These are phyloP conservation scores for Steatornis caripensis DNA, from an alignment of 2,113 vertebrate species.

Conservation along the genomic window DNA sequence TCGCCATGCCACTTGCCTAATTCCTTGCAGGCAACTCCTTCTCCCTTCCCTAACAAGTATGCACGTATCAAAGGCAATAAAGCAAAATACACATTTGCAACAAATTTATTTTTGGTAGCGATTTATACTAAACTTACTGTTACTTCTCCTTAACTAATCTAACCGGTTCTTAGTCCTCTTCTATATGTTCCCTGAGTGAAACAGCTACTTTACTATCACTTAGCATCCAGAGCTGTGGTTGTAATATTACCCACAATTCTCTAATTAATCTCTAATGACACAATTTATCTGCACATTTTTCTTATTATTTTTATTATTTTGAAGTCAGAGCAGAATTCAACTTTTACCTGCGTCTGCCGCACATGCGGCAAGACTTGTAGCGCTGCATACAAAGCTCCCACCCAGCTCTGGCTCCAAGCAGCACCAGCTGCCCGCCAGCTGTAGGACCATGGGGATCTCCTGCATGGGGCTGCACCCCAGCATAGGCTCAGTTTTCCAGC, in stretches of 20 bases:
- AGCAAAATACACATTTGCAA: slow-evolving; percentile 53
- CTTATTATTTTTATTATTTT: slow-evolving; percentile 12
- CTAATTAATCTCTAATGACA: slow-evolving; percentile 51
- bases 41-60: neutral
- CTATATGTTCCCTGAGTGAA: neutral
- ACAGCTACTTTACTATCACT: slow-evolving; percentile 35
- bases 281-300: neutral
- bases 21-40: neutral
- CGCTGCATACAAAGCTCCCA: rapidly evolving
- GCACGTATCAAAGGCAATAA: slow-evolving; percentile 12
- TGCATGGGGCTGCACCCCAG: neutral
- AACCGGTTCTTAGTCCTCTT: neutral
- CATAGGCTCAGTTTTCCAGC: neutral
- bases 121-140: slow-evolving; percentile 28
- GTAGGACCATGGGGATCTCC: neutral
- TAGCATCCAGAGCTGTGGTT: neutral
- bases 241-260: slow-evolving; percentile 15
- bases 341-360: neutral
- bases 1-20: neutral
- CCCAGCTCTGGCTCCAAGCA: neutral
- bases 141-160: slow-evolving; percentile 21
- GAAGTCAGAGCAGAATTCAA: neutral
- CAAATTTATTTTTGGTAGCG: slow-evolving; percentile 42
- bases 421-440: neutral
- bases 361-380: neutral